Evolutionary conservation across 2,113 vertebrate genomes (phyloP), one percentile per base, ranked within the genome.

Genomic region (Salvelinus sp.): DNA sequence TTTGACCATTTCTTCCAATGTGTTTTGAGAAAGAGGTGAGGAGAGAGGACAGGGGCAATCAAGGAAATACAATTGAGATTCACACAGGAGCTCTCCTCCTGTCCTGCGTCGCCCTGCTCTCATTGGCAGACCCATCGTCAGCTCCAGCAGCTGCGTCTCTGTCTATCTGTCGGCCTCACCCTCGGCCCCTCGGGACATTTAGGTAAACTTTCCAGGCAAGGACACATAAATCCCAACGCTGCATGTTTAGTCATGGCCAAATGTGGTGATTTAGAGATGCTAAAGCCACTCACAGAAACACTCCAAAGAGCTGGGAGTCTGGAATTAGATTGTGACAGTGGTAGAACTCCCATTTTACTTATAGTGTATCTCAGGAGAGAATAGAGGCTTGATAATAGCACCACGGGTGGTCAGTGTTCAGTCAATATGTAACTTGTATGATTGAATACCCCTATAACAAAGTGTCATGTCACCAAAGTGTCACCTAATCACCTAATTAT

Each of bases 361-460:
- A 12, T 23, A 10, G 58, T 62, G 18, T 23, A 16, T 54, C 13
- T 10, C n/a, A 62, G n/a, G 6, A 62, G 58, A 62, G 6, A 23
- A 7, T 23, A 22, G 58, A 62, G n/a, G 38, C 38, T 44, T 44
- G 38, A 10, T 44, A 44, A 44, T 44, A 9, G 58, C 18, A 22
- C 38, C 30, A n/a, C 38, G 2, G 28, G 18, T 38, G 20, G 38
- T 38, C 18, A 22, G 30, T 38, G 9, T 47, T 47, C 68, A 48
- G 20, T 66, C 64, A 14, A 22, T 48, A 23, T 48, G 9, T 63
- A 20, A 12, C 27, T 28, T 2, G 3, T 5, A 66, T 10, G 66
- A 38, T 13, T n/a, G 6, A 23, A 69, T 47, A 14, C 33, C 23
- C 68, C 44, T 47, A 82, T 86, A 84, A 85, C 85, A 4, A 48